Percentiles rank a stretch among this genome's conserved stretches.
Conservation (phyloP, 2,797 vertebrate species). For the Notolepis coatsorum region DNA sequence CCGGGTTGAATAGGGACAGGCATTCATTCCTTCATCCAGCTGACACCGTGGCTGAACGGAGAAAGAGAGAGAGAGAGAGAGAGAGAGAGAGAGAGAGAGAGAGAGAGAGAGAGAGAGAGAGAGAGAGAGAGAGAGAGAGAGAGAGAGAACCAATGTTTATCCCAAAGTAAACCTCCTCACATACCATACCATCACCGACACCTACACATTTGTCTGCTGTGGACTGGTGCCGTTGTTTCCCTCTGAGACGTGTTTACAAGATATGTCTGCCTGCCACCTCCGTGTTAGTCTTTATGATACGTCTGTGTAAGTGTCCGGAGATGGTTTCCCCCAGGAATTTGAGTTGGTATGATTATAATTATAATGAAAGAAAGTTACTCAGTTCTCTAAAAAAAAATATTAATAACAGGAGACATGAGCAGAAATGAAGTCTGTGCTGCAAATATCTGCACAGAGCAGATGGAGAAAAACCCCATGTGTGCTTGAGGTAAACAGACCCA, state of each 20-base stretch:
- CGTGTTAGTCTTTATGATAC: constrained; percentile 17
- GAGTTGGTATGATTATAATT: constrained; percentile 38
- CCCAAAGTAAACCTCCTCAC: background rate
- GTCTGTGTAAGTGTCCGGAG: constrained; percentile 9
- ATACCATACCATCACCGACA: background rate
- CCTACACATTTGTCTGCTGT: constrained; percentile 13
- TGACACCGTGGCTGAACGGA: background rate
- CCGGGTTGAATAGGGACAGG: background rate
- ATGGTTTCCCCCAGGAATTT: constrained; percentile 33
- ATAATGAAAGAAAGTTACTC: constrained; percentile 12
- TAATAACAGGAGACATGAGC: background rate
- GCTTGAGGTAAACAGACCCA: constrained; percentile 21
- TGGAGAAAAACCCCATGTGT: background rate
- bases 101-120: no score
- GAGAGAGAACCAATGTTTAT: no score
- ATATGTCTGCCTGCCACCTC: background rate
- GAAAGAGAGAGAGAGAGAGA: no score
- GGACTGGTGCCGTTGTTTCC: constrained; percentile 15
- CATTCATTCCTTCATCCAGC: background rate
- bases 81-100: no score
- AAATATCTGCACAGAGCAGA: constrained; percentile 1
- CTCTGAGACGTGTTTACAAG: background rate
- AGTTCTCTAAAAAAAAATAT: constrained; percentile 20
- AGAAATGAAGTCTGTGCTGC: constrained; percentile 3
- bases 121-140: no score